Base-by-base conservation (phyloP, 2,113 vertebrate species). In the Oreochromis tanganicae region DNA sequence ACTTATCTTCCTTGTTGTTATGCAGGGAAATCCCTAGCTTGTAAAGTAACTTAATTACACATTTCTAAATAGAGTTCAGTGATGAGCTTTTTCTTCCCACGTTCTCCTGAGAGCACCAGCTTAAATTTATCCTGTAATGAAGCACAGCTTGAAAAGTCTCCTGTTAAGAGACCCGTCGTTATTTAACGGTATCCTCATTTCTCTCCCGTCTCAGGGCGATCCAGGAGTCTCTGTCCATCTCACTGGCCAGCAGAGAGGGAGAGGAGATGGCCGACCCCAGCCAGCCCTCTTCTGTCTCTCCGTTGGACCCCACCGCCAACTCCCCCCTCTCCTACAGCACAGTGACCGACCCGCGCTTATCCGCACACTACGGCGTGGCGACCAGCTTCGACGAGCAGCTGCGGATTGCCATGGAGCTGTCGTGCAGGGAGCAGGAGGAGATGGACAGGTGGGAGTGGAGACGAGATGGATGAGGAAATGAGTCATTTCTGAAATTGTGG, bases 381-480 rank as follows among this genome's bases (percentile, higher is more conserved):
- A 86, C 93, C 36, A 98, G 96, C 95, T 98, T 98, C 4, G 97
- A 98, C 3, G 98, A 98, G 95, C 98, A 98, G 95, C 96, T 99
- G 80, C 97, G 97, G 6, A 88, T 98, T 41, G 98, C 98, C 91
- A 97, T 99, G 97, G 98, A 98, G 90, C 87, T 98, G 56, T 99
- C 98, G 0, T 97, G 97, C 12, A 91, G 92, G 84, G 98, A 99
- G 89, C 97, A 98, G 91, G 97, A 98, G 90, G 98, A 98, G 91
- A 94, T 87, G 32, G 97, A 98, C 92, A 97, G 97, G 91, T 96
- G 90, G 50, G 96, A 56, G 54, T 55, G 61, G 52, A 66, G 38
- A 41, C 2, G 7, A 38, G 50, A 36, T 27, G 11, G 16, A 81
- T 41, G 16, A 81, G 38, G 80, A 81, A 59, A 29, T 81, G 6